Base-by-base conservation (phyloP, 2,888 invertebrate species). In the Cosmopolites sordidus region DNA sequence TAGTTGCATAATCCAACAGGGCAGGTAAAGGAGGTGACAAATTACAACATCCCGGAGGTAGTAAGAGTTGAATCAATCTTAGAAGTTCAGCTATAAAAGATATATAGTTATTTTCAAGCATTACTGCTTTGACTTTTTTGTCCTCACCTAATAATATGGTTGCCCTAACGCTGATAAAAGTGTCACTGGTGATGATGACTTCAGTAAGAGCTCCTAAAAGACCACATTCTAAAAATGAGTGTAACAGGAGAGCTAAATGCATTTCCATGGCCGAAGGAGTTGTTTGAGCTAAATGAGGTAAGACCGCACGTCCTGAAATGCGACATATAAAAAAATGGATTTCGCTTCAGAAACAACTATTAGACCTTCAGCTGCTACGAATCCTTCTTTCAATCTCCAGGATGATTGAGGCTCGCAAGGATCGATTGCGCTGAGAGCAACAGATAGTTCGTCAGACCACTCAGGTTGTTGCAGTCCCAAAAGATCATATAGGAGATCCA, bases 361-460 rank as follows among this genome's bases (percentile, higher is more conserved):
- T n/a, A 41, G 83, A 42, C 93, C 95, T 76, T 97, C 97, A 51
- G 90, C 88, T 11, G 90, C 92, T n/a, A 97, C 89, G 71, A 97
- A 97, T 29, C 94, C 96, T 72, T 95, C 94, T 64, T 86, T 86
- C 17, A 97, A 75, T 63, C 89, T 82, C 94, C 95, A 97, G 1
- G 86, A 80, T 60, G 93, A 90, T 72, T 84, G 84, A 64, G 85
- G 85, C 70, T 86, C 86, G 16, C 89, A 87, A 2, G 92, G 92
- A 80, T 95, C 92, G 56, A 93, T 86, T 37, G 92, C 91, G 60
- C 87, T 84, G 59, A 96, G 75, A 1, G 95, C 95, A 33, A 90
- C 87, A 40, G 87, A 85, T 64, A 94, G 87, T 73, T 96, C 93
- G 66, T 92, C 92, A 1, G 93, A 92, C 93, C 93, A 95, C 66